Conservation (phyloP, 2,797 vertebrate species). For the Tokudaia tokunoshimensis region DNA sequence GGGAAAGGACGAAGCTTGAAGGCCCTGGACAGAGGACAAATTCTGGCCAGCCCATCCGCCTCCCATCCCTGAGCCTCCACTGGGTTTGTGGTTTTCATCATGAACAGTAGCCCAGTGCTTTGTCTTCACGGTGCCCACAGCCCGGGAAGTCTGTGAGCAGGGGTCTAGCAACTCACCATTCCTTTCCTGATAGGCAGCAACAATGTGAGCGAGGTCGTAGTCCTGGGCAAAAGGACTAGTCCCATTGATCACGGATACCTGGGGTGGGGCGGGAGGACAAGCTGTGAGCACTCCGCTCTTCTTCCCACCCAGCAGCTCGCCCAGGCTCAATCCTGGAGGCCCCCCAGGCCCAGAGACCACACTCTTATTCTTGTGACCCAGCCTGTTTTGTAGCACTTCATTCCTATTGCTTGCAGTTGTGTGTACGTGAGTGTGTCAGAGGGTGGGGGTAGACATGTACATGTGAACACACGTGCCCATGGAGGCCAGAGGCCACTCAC, state of each 20-base stretch:
- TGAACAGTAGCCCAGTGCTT: neutral
- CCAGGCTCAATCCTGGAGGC: neutral
- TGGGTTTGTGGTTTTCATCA: neutral
- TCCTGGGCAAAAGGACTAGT: slow-evolving; percentile 94
- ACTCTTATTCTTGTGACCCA: neutral
- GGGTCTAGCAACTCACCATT: slow-evolving; percentile 90
- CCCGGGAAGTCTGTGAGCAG: neutral
- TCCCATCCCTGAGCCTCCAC: neutral
- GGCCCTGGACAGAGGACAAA: neutral
- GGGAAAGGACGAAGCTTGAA: neutral
- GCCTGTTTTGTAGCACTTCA: neutral
- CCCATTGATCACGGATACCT: slow-evolving; percentile 94
- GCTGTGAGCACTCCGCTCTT: neutral
- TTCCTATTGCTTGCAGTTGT: neutral
- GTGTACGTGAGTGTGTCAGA: neutral
- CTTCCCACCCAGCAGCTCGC: neutral
- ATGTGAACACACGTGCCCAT: neutral
- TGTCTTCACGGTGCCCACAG: neutral
- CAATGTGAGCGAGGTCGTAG: slow-evolving; percentile 93
- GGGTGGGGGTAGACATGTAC: neutral
- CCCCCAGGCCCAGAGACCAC: neutral
- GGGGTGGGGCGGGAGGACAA: slow-evolving; percentile 35
- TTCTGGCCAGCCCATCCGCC: neutral
- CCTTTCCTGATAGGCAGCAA: slow-evolving; percentile 93
- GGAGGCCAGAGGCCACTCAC: neutral